Evolutionary conservation across 1,140 invertebrate species (phyloP).

Genomic region (Megalonaias nervosa): DNA sequence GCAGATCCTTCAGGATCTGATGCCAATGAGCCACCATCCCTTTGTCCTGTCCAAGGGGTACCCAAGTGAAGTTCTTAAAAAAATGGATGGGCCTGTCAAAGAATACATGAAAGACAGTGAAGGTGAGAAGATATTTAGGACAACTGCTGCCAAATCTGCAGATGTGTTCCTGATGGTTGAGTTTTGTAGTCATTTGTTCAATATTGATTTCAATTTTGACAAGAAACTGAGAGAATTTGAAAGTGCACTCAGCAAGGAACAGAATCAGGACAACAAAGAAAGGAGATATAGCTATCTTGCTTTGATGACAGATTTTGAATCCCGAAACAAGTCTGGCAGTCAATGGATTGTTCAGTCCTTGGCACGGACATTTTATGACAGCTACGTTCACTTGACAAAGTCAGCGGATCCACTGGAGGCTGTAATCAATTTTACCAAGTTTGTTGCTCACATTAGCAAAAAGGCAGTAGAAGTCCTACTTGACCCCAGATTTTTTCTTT

Average conservation of each 20-base stretch:
- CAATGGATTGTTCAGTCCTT: constrained; percentile 24
- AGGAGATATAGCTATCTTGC: too few relatives aligned
- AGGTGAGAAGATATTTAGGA: constrained; percentile 1
- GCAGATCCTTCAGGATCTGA: constrained; percentile 29
- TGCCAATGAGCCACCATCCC: constrained; percentile 18
- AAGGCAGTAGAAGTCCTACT: constrained; percentile 36
- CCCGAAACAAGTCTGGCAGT: background rate
- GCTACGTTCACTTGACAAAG: constrained; percentile 29
- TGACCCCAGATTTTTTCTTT: constrained; percentile 33
- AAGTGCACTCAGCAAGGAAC: too few relatives aligned
- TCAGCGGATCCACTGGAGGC: constrained; percentile 45
- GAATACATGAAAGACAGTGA: constrained; percentile 1
- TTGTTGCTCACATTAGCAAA: constrained; percentile 31
- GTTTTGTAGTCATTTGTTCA: constrained; percentile 20
- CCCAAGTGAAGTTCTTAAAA: background rate
- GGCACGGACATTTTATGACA: constrained; percentile 44
- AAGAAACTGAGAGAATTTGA: too few relatives aligned
- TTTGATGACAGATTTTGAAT: too few relatives aligned
- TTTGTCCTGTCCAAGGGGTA: background rate
- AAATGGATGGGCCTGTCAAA: background rate
- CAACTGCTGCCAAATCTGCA: constrained; percentile 1
- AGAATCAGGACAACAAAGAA: too few relatives aligned
- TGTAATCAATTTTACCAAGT: constrained; percentile 54
- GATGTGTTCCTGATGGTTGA: constrained; percentile 20
- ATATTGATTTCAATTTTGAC: background rate